Base-by-base conservation (phyloP, 1,140 invertebrate species). In the Meloidogyne floridensis region DNA sequence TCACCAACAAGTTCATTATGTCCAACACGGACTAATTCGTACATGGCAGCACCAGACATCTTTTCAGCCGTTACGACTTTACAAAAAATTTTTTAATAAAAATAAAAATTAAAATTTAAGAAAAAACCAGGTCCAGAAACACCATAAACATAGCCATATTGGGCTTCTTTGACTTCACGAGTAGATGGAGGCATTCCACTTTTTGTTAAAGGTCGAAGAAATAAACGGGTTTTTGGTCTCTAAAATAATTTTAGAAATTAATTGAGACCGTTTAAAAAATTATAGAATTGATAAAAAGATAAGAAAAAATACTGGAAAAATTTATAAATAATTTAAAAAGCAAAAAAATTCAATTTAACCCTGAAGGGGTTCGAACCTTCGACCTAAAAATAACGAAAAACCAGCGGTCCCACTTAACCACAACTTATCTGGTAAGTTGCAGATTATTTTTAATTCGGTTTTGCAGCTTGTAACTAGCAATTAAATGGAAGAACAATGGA, bases 31-130 rank as follows among this genome's bases (percentile, higher is more conserved):
- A 99, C 98, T 92, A 99, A 91, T 91, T 99, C 98, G 93, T 99
- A 99, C 97, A 99, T 99, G 93, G 97, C 97, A 11, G 97, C 95
- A 83, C 98, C 98, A 83, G 96, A 94, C 98, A 99, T 99, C 90
- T 95, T 95, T 91, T 98, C 96, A 80, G 98, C 98, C 18, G 96
- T 98, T 56, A 99, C 97, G 87, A 99, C 98, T 98, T 90, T 84
- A 90, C 65, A 65, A 43, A 20, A 59, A 18, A 6, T 11, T 10
- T 20, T 15, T 5, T 15, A 54, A 0, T 59, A 10, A 13, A 32
- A 54, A 80, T 7, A 77, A 69, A 9, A 18, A 79, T 72, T 85
- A 53, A 72, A 72, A 42, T 9, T 77, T 15, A 42, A 54, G 10
- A 56, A 15, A 65, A 79, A 56, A 92, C 93, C 95, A 92, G 96